Conservation (phyloP, 2,797 vertebrate species). For the Poecilia wingei region DNA sequence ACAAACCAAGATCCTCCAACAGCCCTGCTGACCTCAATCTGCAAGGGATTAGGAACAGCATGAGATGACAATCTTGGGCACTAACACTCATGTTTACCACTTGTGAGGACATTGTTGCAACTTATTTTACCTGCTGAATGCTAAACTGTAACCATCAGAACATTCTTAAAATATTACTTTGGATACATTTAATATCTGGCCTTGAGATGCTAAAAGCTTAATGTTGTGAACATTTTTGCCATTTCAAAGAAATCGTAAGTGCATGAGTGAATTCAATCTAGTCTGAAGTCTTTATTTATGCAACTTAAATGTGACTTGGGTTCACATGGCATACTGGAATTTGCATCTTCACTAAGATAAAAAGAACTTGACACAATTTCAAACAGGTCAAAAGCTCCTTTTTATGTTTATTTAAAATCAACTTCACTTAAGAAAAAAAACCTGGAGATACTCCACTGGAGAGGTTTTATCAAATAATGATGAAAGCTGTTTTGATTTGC, state of each 20-base stretch:
- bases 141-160: conserved; percentile 10
- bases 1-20: conserved; percentile 59
- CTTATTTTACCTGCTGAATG: conserved; percentile 12
- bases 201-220: background rate
- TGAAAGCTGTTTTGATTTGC: background rate
- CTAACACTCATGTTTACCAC: conserved; percentile 18
- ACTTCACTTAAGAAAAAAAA: background rate
- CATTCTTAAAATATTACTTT: background rate
- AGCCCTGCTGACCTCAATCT: conserved; percentile 76
- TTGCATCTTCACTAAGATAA: background rate
- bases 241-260: background rate
- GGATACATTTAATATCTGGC: background rate
- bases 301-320: background rate
- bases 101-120: conserved; percentile 17
- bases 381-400: background rate
- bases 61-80: conserved; percentile 53
- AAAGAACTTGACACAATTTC: background rate
- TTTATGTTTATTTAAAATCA: background rate
- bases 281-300: background rate
- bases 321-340: background rate
- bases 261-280: background rate
- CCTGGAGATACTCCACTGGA: background rate
- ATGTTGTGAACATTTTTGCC: background rate
- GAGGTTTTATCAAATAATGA: background rate
- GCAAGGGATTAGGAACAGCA: conserved; percentile 67